These are phyloP conservation scores for Arenaria interpres DNA, from an alignment of 2,113 vertebrate genomes.

Conservation along the genomic window DNA sequence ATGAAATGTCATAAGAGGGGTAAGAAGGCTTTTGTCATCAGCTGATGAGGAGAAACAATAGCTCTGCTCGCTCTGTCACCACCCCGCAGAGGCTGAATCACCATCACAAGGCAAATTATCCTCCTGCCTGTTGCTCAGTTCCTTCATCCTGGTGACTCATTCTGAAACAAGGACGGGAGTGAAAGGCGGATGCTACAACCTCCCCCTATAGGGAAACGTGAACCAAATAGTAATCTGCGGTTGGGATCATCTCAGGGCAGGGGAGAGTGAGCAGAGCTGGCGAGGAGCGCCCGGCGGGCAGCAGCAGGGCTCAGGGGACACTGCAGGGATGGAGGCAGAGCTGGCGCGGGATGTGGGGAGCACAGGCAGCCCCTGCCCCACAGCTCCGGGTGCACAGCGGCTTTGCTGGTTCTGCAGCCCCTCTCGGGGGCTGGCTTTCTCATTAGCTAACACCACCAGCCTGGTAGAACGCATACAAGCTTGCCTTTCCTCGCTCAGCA, in stretches of 20 bases:
- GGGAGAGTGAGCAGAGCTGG: background rate
- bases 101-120: background rate
- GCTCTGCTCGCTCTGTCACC: background rate
- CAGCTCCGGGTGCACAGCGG: accelerated
- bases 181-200: background rate
- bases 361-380: background rate
- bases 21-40: background rate
- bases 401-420: background rate
- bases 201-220: background rate
- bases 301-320: accelerated
- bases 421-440: background rate
- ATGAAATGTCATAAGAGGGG: background rate
- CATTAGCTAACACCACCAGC: background rate
- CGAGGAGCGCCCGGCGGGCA: background rate
- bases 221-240: background rate
- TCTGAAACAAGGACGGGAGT: background rate
- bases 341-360: accelerated
- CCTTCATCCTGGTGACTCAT: constrained; percentile 5
- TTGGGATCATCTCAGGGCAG: background rate
- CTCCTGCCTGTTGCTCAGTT: background rate
- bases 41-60: constrained; percentile 22
- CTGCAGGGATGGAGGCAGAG: background rate
- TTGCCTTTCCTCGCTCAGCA: background rate
- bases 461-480: background rate
- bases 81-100: constrained; percentile 44